Evolutionary conservation across 2,113 vertebrate species (phyloP).

Genomic region (human (Homo sapiens)): DNA sequence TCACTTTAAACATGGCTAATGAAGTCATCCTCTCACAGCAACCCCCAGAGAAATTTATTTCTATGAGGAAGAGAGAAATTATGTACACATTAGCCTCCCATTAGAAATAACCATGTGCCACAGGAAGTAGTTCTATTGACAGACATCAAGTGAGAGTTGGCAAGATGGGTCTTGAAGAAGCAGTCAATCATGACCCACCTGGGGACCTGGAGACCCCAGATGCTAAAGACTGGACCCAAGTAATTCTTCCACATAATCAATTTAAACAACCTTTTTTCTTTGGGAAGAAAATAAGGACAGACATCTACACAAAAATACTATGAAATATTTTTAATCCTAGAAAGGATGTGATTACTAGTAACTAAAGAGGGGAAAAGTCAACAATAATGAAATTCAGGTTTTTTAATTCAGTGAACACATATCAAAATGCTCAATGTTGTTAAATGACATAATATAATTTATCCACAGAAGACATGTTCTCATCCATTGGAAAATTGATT

Average conservation of each 20-base stretch:
- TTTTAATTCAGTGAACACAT: conserved; percentile 80
- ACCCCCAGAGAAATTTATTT: neutral
- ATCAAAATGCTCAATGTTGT: conserved; percentile 71
- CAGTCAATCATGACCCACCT: neutral
- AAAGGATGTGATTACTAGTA: conserved; percentile 73
- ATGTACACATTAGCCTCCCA: neutral
- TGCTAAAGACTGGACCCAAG: neutral
- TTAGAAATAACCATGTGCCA: neutral
- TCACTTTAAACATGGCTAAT: neutral
- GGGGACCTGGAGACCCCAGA: neutral
- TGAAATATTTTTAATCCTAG: conserved; percentile 80
- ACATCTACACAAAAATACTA: conserved; percentile 69
- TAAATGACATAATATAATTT: conserved; percentile 76
- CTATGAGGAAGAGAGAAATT: neutral
- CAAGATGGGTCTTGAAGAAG: neutral
- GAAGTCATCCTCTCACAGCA: neutral
- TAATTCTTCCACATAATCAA: neutral
- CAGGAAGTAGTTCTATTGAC: neutral
- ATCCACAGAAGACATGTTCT: conserved; percentile 66
- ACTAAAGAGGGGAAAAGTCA: conserved; percentile 76
- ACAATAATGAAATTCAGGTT: conserved; percentile 78
- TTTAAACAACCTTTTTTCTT: neutral
- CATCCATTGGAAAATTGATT: conserved; percentile 59
- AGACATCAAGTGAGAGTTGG: neutral
- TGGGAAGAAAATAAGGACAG: conserved; percentile 53